Conservation (phyloP, 2,888 invertebrate species). For the Myathropa florea region DNA sequence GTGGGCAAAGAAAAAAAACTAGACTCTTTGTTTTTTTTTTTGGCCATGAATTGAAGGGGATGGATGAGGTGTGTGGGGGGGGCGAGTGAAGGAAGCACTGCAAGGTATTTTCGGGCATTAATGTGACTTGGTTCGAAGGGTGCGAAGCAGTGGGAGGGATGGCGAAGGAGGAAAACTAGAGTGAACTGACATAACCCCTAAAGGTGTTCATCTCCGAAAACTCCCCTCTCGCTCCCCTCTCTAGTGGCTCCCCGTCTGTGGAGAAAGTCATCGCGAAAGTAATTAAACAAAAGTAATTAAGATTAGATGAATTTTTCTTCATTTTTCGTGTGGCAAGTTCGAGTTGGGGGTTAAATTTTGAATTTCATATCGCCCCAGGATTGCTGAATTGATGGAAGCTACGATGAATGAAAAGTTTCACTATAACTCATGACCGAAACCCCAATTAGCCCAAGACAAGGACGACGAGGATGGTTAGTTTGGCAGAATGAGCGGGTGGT, state of each 20-base stretch:
- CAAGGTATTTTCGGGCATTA: conserved; percentile 49
- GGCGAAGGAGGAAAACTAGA: conserved; percentile 9
- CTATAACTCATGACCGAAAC: conserved; percentile 63
- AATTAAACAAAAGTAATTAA: conserved; percentile 81
- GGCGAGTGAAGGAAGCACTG: conserved; percentile 27
- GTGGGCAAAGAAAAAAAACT: background rate
- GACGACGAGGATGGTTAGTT: background rate
- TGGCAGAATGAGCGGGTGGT: background rate
- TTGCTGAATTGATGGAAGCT: conserved; percentile 65
- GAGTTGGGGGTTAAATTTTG: conserved; percentile 5
- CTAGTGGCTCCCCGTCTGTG: background rate
- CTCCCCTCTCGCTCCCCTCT: background rate
- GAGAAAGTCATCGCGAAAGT: conserved; percentile 76
- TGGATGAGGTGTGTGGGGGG: background rate
- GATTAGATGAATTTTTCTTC: conserved; percentile 74
- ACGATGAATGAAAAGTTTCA: conserved; percentile 63
- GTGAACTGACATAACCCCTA: conserved; percentile 48
- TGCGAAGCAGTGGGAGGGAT: background rate
- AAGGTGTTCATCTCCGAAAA: conserved; percentile 25
- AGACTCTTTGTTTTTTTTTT: conserved; percentile 2
- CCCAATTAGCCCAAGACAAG: conserved; percentile 52
- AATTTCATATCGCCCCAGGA: conserved; percentile 55
- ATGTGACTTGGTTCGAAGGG: conserved; percentile 44
- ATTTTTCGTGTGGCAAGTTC: conserved; percentile 27
- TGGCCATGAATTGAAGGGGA: too few relatives aligned